Conservation (phyloP, 30 jellyfish, hydroid and myxozoan genomes). For the Aurelia aurita region DNA sequence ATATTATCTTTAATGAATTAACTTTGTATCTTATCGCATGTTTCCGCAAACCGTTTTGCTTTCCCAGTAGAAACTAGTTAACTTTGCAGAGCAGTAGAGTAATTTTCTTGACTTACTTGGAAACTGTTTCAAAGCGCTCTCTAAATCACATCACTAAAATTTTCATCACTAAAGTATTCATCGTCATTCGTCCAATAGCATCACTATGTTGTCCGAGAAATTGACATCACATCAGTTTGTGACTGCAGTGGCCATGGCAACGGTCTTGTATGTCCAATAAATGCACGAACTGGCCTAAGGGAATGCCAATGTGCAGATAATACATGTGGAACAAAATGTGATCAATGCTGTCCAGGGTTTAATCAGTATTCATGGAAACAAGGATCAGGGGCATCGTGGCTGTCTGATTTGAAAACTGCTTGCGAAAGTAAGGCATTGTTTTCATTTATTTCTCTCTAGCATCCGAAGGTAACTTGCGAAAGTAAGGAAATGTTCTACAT, state of each 20-base stretch:
- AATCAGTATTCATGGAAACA: conserved; percentile 93
- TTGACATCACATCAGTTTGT: conserved; percentile 75
- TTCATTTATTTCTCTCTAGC: too few relatives aligned
- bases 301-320: conserved; percentile 89
- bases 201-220: conserved; percentile 91
- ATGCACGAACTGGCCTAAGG: conserved; percentile 72
- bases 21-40: too few relatives aligned
- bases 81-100: too few relatives aligned
- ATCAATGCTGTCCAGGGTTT: conserved; percentile 91
- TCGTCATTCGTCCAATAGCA: conserved; percentile 67
- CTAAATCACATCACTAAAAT: too few relatives aligned
- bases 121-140: too few relatives aligned
- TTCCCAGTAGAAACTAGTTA: too few relatives aligned
- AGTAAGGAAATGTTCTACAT: too few relatives aligned
- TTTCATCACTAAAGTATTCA: too few relatives aligned
- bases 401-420: conserved; percentile 77
- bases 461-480: too few relatives aligned
- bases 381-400: conserved; percentile 89
- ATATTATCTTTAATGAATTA: too few relatives aligned
- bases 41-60: too few relatives aligned
- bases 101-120: too few relatives aligned
- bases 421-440: conserved; percentile 77
- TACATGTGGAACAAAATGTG: conserved; percentile 92
- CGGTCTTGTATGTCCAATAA: conserved; percentile 85
- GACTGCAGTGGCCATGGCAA: conserved; percentile 98